These are phyloP conservation scores for Hyposmocoma kahamanoa DNA, from an alignment of 1,140 invertebrate genomes.

Conservation along the genomic window DNA sequence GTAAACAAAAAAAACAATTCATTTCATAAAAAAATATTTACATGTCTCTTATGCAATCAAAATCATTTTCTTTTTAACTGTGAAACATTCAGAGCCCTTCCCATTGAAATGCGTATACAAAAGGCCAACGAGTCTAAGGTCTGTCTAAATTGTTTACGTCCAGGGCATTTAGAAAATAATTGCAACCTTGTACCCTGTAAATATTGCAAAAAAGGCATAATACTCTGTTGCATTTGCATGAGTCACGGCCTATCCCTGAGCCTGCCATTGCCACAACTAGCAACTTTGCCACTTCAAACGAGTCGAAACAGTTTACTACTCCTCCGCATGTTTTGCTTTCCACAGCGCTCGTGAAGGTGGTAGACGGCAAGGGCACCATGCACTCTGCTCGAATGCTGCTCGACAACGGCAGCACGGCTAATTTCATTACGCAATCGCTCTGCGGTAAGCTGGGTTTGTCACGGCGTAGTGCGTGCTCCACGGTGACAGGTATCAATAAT, in stretches of 20 bases:
- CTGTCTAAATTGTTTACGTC: slow-evolving; percentile 9
- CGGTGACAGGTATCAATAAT: slow-evolving; percentile 27
- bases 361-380: slow-evolving; percentile 8
- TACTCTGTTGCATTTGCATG: slow-evolving; percentile 18
- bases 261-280: not conserved
- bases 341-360: slow-evolving; percentile 26
- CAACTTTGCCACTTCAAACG: not conserved
- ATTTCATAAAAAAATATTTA: not conserved
- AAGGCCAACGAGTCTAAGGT: slow-evolving; percentile 14
- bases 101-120: slow-evolving; percentile 9
- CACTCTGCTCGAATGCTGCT: slow-evolving; percentile 18
- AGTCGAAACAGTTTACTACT: slow-evolving; percentile 12
- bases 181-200: slow-evolving; percentile 14
- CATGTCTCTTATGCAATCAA: slow-evolving; percentile 10
- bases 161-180: slow-evolving; percentile 8
- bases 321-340: slow-evolving; percentile 7
- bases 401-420: slow-evolving; percentile 23
- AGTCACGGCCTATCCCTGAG: not conserved
- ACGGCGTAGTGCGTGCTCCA: slow-evolving; percentile 15
- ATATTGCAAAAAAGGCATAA: slow-evolving; percentile 18
- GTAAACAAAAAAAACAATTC: no score
- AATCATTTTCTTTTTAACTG: slow-evolving; percentile 18
- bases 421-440: slow-evolving; percentile 19
- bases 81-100: slow-evolving; percentile 10
- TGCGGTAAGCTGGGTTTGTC: slow-evolving; percentile 17